Evolutionary conservation across 2,797 vertebrate species (phyloP), one percentile per base, ranked within the genome.

Genomic region (Furcifer pardalis): DNA sequence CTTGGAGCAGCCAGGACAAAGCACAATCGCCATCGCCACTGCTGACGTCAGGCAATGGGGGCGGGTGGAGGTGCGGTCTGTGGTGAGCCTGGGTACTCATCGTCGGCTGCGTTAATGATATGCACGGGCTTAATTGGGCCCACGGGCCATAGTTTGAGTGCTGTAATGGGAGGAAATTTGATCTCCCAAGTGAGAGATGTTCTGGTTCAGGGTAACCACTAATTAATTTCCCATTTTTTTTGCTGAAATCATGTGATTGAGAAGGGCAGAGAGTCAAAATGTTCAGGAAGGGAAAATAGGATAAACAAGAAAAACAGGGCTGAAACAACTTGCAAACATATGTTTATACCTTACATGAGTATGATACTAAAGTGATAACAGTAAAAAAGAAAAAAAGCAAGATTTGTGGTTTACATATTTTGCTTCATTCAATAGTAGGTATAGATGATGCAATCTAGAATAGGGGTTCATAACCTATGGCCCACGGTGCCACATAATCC

Each of bases 401-500:
- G 52, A 69, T 77, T 62, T 35, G 46, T 77, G 42, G 73, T n/a
- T 86, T 71, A 76, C 60, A 62, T 62, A 37, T 81, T 85, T 37
- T 77, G 23, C 56, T 69, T 52, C 65, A 60, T 81, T 81, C 77
- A n/a, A n/a, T n/a, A n/a, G n/a, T n/a, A n/a, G n/a, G n/a, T n/a
- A n/a, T n/a, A n/a, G n/a, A n/a, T n/a, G n/a, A n/a, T n/a, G n/a
- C n/a, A n/a, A n/a, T n/a, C n/a, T n/a, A n/a, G n/a, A n/a, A n/a
- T n/a, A n/a, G n/a, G n/a, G n/a, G n/a, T n/a, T n/a, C n/a, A n/a
- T n/a, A n/a, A n/a, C n/a, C n/a, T n/a, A n/a, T n/a, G n/a, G n/a
- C n/a, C n/a, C n/a, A n/a, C n/a, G n/a, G n/a, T n/a, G n/a, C n/a
- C n/a, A n/a, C n/a, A n/a, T n/a, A n/a, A n/a, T n/a, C n/a, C n/a